A percentile compares a stretch with the other conserved stretches of the same genome.
Conservation (phyloP, 2,113 vertebrate species). For the Myotis yumanensis region DNA sequence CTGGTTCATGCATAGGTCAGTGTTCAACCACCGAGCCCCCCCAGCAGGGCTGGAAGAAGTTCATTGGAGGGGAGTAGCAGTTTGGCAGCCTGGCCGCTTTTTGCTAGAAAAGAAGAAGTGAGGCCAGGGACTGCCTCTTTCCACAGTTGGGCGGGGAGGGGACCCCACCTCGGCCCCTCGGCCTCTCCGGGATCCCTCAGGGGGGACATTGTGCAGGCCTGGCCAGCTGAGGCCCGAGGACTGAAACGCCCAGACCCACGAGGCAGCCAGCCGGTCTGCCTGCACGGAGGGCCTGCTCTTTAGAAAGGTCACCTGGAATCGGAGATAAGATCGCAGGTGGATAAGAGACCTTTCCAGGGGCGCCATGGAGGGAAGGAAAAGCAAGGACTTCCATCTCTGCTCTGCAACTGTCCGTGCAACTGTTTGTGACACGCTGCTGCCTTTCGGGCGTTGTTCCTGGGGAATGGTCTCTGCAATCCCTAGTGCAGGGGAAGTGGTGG, state of each 20-base stretch:
- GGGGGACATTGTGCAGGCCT: fast-evolving
- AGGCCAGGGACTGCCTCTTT: background rate
- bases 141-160: background rate
- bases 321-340: background rate
- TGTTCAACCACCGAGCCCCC: too few relatives aligned
- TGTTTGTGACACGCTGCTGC: background rate
- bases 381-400: background rate
- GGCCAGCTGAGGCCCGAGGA: background rate
- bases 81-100: background rate
- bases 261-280: too few relatives aligned
- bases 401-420: background rate
- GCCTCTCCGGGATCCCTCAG: background rate
- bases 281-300: background rate
- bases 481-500: too few relatives aligned
- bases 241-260: background rate
- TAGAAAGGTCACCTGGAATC: background rate
- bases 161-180: background rate
- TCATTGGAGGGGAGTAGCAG: conserved; percentile 10
- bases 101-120: background rate
- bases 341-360: background rate
- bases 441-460: background rate
- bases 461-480: background rate
- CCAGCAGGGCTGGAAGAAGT: background rate
- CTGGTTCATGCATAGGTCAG: too few relatives aligned
- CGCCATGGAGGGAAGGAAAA: background rate